A percentile compares a stretch with the other conserved stretches of the same genome.
These are phyloP conservation scores for Deroplatys truncata DNA, from an alignment of 2,888 invertebrate species.

Conservation along the genomic window DNA sequence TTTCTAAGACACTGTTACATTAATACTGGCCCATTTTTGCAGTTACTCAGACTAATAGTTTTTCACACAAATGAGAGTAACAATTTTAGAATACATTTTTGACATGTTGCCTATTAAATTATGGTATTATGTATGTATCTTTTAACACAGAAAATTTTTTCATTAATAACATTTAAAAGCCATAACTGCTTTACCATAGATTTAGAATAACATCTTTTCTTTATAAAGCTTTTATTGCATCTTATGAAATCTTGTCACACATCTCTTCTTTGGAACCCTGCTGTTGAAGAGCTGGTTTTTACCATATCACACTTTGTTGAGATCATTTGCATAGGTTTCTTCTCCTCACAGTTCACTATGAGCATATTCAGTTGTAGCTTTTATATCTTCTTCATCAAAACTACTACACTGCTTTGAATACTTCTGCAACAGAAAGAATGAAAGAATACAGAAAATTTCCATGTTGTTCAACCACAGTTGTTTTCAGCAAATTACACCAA, in stretches of 20 bases:
- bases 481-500: no score
- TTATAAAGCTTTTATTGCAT: not conserved
- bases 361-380: conserved; percentile 76
- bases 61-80: not conserved
- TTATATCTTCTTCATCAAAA: conserved; percentile 77
- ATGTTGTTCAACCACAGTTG: no score
- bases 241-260: not conserved
- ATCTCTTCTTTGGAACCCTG: not conserved
- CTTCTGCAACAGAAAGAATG: conserved; percentile 51
- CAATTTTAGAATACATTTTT: not conserved
- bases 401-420: conserved; percentile 70
- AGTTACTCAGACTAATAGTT: not conserved
- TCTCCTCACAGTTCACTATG: conserved; percentile 70
- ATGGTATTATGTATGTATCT: not conserved
- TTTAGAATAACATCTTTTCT: not conserved
- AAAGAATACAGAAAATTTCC: not conserved
- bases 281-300: not conserved
- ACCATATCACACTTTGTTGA: not conserved
- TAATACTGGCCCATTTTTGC: not conserved
- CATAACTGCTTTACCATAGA: not conserved
- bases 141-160: not conserved
- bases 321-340: not conserved
- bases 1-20: not conserved
- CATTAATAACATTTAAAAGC: not conserved
- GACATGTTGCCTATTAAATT: not conserved